Evolutionary conservation across 1,140 invertebrate species (phyloP), one percentile per base, ranked within the genome.

Genomic region (Solenopsis fugax): DNA sequence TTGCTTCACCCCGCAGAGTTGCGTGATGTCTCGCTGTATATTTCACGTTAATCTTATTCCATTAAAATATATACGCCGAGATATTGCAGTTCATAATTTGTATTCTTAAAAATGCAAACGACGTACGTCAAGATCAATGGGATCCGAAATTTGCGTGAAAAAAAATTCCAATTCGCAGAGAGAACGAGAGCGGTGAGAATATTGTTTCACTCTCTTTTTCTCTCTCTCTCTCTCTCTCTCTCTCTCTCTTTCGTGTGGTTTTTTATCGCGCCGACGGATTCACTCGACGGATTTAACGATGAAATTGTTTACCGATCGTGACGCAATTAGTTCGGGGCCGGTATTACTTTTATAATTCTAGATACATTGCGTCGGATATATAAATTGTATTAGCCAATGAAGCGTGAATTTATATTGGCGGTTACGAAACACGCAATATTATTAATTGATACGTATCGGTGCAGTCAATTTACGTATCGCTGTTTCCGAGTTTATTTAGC

Each of bases 51-150:
- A 81, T 81, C 77, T 81, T 56, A 69, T 69, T 81, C 69, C 64
- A 81, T 69, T 54, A 71, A 69, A 81, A 69, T 69, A 69, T 81
- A 56, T 29, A 41, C 48, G 48, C 9, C 64, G 48, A 29, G 77
- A 81, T 81, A 81, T 69, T 56, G 34, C 34, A n/a, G 77, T 77
- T 45, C 16, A 10, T 69, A 56, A 80, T 80, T 54, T 80, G 45
- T 69, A 56, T 54, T 81, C 64, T 81, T 69, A 58, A 82, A 56
- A 71, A 82, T 82, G 78, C 65, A 82, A 82, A 69, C 48, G 60
- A 80, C 64, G 16, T 69, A 4, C 29, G 78, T 29, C 52, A 37
- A 58, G 45, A 81, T 81, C n/a, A 81, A 21, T 5, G 64, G 1
- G 34, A 16, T 72, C 18, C 16, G n/a, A 72, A 82, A 29, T 72